Evolutionary conservation across 2,797 vertebrate genomes (phyloP), one percentile per base, ranked within the genome.

Genomic region (Dendrocincla fuliginosa): DNA sequence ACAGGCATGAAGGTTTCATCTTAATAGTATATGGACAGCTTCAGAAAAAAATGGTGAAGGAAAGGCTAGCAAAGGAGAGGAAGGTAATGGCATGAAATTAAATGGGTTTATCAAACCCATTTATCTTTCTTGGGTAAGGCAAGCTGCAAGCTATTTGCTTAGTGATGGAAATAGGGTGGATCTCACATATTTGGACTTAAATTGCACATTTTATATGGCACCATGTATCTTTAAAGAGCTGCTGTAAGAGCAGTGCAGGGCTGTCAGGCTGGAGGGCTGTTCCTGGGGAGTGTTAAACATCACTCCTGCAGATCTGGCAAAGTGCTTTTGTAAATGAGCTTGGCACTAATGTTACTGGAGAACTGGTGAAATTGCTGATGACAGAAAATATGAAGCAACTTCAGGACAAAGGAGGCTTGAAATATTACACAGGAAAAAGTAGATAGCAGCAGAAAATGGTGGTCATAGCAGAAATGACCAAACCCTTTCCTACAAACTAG

Each of bases 91-190:
- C 69, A 65, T 59, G 85, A 88, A 85, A 97, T 88, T 56, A 95
- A 94, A 90, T 94, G 67, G 39, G 32, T 94, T 97, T 95, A 91
- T 95, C 91, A 95, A 69, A 69, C 50, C 35, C n/a, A 61, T 79
- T 95, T 76, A 95, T 94, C 93, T 94, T 67, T 41, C 89, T 93
- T 61, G 57, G 32, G 80, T 30, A 86, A 90, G 76, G 69, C 42
- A 90, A 94, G 61, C 69, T 95, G 83, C 80, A 84, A 95, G 76
- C 57, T 83, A 69, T 88, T 91, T 95, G 35, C 65, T 86, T 65
- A 84, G 69, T 87, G 89, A 69, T 57, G 65, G 42, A 93, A 81
- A 60, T 30, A 13, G 39, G 46, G 50, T 84, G 73, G 64, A 84
- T 94, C 76, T 83, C 22, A 1, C 19, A 27, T 83, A 41, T 46